phyloP scores from a whole-genome alignment of 2,797 vertebrate genomes.

The Numenius phaeopus region DNA sequence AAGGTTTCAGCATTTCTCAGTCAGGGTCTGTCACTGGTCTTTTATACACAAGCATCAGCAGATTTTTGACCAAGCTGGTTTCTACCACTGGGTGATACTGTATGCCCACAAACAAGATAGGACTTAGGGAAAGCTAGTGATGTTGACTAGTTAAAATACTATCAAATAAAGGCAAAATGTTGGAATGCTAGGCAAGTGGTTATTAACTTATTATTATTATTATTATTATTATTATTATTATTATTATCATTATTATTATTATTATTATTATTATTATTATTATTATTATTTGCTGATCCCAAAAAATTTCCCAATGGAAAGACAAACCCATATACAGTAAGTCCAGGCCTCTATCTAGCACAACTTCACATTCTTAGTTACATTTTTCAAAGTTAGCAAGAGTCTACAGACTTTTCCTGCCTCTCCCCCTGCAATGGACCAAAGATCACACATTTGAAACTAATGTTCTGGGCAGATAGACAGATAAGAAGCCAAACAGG shows the following conservation, averaged over 20 bases:
- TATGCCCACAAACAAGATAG: neutral
- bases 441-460: neutral
- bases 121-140: neutral
- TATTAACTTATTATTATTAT: neutral
- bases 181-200: neutral
- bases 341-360: neutral
- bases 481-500: neutral
- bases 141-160: neutral
- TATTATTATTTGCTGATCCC: neutral
- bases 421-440: neutral
- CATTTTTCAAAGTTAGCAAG: accelerated
- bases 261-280: too few relatives aligned
- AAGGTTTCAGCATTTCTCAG: neutral
- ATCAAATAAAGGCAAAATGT: neutral
- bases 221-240: neutral
- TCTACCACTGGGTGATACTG: constrained; percentile 53
- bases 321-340: neutral
- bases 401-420: neutral
- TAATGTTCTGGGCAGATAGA: neutral
- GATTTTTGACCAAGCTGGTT: constrained; percentile 6
- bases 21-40: neutral
- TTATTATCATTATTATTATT: too few relatives aligned
- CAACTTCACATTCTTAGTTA: neutral
- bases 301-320: neutral
- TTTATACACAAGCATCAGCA: neutral